These are phyloP conservation scores for Andrena fulva DNA, from an alignment of 2,888 invertebrate species.

Conservation along the genomic window DNA sequence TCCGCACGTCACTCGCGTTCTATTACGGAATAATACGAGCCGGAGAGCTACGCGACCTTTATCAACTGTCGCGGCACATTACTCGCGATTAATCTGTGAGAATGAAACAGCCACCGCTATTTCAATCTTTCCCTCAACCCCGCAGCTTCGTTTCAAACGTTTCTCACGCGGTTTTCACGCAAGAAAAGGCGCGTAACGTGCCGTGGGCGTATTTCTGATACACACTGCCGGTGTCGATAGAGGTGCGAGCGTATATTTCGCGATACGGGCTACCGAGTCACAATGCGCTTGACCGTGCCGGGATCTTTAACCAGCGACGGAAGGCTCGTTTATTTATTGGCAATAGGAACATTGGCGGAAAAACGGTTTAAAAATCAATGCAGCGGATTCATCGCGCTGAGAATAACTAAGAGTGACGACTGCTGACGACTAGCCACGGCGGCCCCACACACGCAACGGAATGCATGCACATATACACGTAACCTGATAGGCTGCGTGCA, in stretches of 20 bases:
- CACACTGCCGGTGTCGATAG: slow-evolving; percentile 48
- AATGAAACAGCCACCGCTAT: slow-evolving; percentile 1
- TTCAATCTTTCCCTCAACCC: neutral
- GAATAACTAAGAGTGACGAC: slow-evolving; percentile 43
- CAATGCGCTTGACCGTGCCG: neutral
- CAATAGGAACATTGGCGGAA: slow-evolving; percentile 8
- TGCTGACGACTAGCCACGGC: slow-evolving; percentile 32
- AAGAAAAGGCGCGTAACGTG: slow-evolving; percentile 21
- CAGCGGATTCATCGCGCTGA: slow-evolving; percentile 32
- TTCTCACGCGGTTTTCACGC: neutral
- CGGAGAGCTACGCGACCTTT: neutral
- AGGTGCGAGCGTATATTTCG: slow-evolving; percentile 30
- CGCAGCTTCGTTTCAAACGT: neutral
- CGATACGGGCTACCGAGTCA: slow-evolving; percentile 9
- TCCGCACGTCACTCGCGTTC: slow-evolving; percentile 34
- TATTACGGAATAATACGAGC: slow-evolving; percentile 14
- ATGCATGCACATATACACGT: neutral
- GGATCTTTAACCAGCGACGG: neutral
- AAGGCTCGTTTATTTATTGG: slow-evolving; percentile 8
- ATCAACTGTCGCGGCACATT: slow-evolving; percentile 44
- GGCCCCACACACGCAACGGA: neutral
- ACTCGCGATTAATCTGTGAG: slow-evolving; percentile 13
- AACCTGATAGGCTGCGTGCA: neutral
- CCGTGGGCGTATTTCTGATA: slow-evolving; percentile 55
- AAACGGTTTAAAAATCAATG: slow-evolving; percentile 41